Evolutionary conservation across 2,113 vertebrate genomes (phyloP), one percentile per base, ranked within the genome.

Genomic region (Chlamydotis undulata): DNA sequence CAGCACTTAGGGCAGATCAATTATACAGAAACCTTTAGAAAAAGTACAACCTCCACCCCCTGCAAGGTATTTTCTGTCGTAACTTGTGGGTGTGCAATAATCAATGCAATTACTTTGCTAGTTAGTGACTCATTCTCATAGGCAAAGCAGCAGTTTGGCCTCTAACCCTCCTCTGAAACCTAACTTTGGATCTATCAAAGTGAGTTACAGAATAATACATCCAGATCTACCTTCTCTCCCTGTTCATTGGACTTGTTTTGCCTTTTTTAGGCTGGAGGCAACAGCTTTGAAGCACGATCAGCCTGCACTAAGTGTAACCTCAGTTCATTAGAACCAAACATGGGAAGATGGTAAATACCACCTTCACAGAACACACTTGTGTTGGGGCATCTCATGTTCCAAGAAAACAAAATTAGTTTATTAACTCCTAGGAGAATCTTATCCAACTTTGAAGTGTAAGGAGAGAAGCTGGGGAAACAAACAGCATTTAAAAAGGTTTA

Each of bases 41-140:
- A 94, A 85, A 90, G 55, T 75, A 93, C 73, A 94, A 86, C 71
- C 77, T 95, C 61, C 55, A 85, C 65, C 76, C 87, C 82, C 68
- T 67, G 55, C 50, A 80, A 76, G 69, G 59, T 60, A 90, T 69
- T 78, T 96, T 91, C 77, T 97, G 55, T 94, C 93, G 89, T 81
- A 96, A 91, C 91, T 95, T 95, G 87, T 94, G 90, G 87, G 95
- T 92, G 73, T 94, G 82, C 79, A 97, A 96, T 93, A 96, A 94
- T 93, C 91, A 92, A 80, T 89, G 71, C 89, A 96, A 96, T 97
- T 97, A 94, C 77, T 90, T 88, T 87, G 73, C 71, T 94, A 96
- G 97, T 91, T 87, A 96, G 61, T 92, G 47, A 96, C 88, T 95
- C 70, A 90, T 74, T 96, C 60, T 96, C 86, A 94, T 83, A 87